phyloP scores from a whole-genome alignment of 2,113 vertebrate genomes.

The Ciconia boyciana region DNA sequence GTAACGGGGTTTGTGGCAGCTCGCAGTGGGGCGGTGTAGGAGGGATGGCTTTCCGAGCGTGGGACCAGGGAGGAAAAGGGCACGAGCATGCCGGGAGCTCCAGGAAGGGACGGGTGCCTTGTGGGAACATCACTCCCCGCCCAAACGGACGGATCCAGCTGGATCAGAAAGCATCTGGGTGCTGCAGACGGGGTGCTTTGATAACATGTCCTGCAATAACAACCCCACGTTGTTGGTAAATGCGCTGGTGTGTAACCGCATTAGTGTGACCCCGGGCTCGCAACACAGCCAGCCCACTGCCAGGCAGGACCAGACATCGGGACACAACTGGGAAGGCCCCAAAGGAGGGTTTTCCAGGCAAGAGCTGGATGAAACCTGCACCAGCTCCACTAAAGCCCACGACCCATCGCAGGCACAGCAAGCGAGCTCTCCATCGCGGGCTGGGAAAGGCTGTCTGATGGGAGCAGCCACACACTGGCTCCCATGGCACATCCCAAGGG shows the following conservation, averaged over 20 bases:
- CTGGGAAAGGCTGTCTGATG: neutral
- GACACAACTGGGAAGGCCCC: neutral
- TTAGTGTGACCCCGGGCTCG: rapidly evolving
- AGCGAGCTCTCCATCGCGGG: rapidly evolving
- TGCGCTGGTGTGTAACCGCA: rapidly evolving
- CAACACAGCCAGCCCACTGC: rapidly evolving
- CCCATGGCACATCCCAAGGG: neutral
- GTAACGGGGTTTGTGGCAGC: neutral
- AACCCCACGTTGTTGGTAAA: neutral
- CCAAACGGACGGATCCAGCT: rapidly evolving
- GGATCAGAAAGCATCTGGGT: neutral
- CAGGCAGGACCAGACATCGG: neutral
- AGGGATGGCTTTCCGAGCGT: neutral
- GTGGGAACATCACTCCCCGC: neutral
- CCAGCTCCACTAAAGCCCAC: rapidly evolving
- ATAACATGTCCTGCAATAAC: neutral
- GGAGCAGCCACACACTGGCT: neutral
- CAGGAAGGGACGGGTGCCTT: rapidly evolving
- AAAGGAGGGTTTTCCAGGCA: neutral
- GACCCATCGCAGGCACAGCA: rapidly evolving
- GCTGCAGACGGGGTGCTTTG: neutral
- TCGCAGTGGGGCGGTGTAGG: rapidly evolving
- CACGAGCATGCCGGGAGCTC: rapidly evolving
- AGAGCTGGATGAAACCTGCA: neutral
- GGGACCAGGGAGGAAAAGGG: neutral